Base-by-base conservation (phyloP, 2,888 invertebrate species). In the Eurytoma californica region DNA sequence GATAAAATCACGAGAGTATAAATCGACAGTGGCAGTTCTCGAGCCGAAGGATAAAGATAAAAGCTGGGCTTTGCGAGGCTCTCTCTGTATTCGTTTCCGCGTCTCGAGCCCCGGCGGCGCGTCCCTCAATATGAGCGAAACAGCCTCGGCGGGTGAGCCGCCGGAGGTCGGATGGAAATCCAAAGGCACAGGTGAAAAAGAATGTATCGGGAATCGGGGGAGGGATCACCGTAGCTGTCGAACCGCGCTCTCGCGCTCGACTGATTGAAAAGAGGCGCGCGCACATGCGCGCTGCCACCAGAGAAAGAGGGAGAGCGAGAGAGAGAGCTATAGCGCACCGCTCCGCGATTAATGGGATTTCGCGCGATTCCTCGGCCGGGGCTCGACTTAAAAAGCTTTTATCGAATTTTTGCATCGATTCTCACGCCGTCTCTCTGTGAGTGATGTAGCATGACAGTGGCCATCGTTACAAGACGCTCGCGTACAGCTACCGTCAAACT, bases 331-430 rank as follows among this genome's bases (percentile, higher is more conserved):
- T 0, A 39, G 39, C 20, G 65, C 30, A 39, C 47, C 69, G 20
- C 13, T 20, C 49, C 58, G 28, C 69, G 66, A 67, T 77, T 72
- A 77, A 77, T 72, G 57, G 72, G 77, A 77, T 72, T 77, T 55
- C 61, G 18, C 47, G 60, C 5, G 39, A 39, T 39, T 30, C 58
- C 70, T 51, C 53, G 18, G 13, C 30, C 55, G 60, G 4, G 3
- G 39, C 24, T 5, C 74, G 65, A 79, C 79, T 79, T 69, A 79
- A 69, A 78, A 73, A 69, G 69, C 63, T 74, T 74, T 74, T 69
- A 74, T 74, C 73, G 65, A 79, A 69, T 74, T 79, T 74, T 72
- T 61, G 39, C 39, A 39, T 39, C 39, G 39, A 39, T 39, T 39
- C 5, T 39, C 39, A 7, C 39, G 39, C 39, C 0, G 4, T 7